These are phyloP conservation scores for Cotesia chilonis DNA, from an alignment of 1,140 invertebrate genomes.

Conservation along the genomic window DNA sequence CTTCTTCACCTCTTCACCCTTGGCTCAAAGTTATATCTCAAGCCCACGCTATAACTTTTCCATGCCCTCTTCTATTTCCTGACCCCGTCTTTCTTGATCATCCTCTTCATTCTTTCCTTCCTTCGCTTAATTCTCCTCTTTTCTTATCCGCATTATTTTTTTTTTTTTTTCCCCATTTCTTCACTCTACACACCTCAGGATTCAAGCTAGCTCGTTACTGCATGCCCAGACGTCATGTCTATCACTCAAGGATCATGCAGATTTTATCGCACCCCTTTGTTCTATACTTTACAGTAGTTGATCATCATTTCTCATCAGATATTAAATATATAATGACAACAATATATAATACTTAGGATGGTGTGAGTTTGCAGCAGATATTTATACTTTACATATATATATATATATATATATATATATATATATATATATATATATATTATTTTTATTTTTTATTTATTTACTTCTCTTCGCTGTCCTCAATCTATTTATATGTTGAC, in stretches of 20 bases:
- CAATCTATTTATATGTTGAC: constrained; percentile 22
- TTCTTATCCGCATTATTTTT: constrained; percentile 25
- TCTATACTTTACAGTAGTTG: neutral
- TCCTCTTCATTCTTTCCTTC: constrained; percentile 28
- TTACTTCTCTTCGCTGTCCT: neutral
- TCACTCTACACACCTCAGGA: neutral
- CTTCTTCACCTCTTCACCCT: constrained; percentile 30
- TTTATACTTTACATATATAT: too few relatives aligned
- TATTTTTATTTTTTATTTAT: too few relatives aligned
- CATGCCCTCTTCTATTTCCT: constrained; percentile 19
- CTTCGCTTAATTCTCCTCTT: constrained; percentile 19
- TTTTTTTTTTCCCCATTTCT: constrained; percentile 15
- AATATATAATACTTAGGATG: too few relatives aligned
- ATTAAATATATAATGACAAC: too few relatives aligned
- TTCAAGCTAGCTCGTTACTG: constrained; percentile 11
- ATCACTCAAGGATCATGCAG: constrained; percentile 25
- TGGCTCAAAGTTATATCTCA: constrained; percentile 3
- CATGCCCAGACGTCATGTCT: constrained; percentile 26
- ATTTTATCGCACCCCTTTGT: constrained; percentile 18
- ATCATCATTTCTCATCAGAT: constrained; percentile 9
- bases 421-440: too few relatives aligned
- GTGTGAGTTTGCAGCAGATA: too few relatives aligned
- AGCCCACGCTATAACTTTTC: neutral
- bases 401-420: too few relatives aligned
- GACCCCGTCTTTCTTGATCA: constrained; percentile 5